Base-by-base conservation (phyloP, 2,888 invertebrate species). In the Rosalia funebris region DNA sequence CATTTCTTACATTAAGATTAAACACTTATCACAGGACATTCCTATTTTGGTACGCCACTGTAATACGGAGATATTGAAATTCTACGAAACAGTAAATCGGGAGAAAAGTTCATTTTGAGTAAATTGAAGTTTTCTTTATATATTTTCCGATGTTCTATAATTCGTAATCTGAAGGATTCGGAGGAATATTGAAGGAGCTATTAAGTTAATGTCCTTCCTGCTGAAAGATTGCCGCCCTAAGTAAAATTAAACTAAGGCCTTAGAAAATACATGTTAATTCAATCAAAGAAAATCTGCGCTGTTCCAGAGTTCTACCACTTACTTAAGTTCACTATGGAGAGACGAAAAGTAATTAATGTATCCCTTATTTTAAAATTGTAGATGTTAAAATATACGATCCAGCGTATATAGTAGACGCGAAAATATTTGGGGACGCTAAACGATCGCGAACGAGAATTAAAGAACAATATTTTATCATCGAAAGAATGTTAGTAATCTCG, bases 181-280 rank as follows among this genome's bases (percentile, higher is more conserved):
- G 36, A 46, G 44, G 60, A 64, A 64, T 61, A 64, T 61, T 61
- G 64, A 56, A 64, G 54, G 47, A 55, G 56, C 58, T 46, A 56
- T 64, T 53, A 16, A 50, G 55, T 59, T 64, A 56, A 59, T 61
- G 61, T 52, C 44, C 48, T 57, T 53, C 46, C 57, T 53, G 16
- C 31, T 39, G 39, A 39, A 39, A 41, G 41, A 31, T 10, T 31
- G 20, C 60, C 46, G 37, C 25, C 31, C 47, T 54, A 37, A 60
- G 57, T 57, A 44, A 54, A 55, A 63, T 63, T 63, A 50, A 63
- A 57, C 60, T 57, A 54, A 54, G 32, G 56, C 45, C 37, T 45
- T 41, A 42, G 46, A 25, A 9, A 57, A 50, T 58, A 56, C 60
- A 63, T 55, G 47, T 48, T 63, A 57, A 63, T 63, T 63, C 56